Conservation (phyloP, 2,888 invertebrate genomes). For the Metacarcinus magister region DNA sequence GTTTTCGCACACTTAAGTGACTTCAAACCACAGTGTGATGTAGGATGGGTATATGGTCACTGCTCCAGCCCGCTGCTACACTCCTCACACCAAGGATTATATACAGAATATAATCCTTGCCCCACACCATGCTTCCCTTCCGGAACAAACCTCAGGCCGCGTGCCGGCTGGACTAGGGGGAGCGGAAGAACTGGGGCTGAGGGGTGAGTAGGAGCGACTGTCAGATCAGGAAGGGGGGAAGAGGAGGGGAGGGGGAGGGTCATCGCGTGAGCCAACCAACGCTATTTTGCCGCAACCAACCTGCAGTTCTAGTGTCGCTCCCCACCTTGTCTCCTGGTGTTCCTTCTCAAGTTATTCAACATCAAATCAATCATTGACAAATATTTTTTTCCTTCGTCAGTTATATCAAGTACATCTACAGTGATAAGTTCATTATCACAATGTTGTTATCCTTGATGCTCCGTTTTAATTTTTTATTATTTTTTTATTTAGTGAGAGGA, state of each 20-base stretch:
- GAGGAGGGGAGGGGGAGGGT: background rate
- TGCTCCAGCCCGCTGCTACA: background rate
- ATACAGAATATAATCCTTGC: no score
- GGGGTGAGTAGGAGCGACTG: background rate
- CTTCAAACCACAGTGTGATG: background rate
- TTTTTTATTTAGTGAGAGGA: no score
- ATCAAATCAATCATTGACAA: background rate
- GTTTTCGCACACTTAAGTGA: background rate
- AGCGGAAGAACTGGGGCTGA: background rate
- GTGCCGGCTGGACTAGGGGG: background rate
- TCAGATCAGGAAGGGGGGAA: background rate
- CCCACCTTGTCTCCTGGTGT: background rate
- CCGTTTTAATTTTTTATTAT: no score
- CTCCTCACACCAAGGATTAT: no score
- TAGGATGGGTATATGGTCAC: background rate
- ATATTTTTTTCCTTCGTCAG: background rate
- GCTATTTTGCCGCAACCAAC: slow-evolving; percentile 40
- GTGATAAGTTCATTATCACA: no score
- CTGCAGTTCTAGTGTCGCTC: background rate
- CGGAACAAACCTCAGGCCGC: background rate
- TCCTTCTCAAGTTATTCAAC: background rate
- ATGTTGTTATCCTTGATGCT: no score
- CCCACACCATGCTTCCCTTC: background rate
- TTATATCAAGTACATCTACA: no score
- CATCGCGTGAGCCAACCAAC: slow-evolving; percentile 5